Evolutionary conservation across 2,113 vertebrate species (phyloP).

Genomic region (Gasterosteus nipponicus): DNA sequence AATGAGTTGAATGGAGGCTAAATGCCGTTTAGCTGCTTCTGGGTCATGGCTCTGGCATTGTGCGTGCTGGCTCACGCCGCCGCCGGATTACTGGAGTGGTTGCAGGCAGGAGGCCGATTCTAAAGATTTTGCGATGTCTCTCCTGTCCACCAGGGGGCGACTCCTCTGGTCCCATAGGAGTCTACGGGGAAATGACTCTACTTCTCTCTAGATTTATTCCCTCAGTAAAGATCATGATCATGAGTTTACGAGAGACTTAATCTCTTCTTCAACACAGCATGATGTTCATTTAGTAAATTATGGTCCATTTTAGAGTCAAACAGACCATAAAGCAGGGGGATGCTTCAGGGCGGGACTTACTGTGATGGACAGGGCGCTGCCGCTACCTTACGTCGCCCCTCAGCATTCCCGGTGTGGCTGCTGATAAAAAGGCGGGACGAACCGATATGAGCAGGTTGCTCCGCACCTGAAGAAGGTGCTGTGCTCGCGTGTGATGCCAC

Average conservation of each 20-base stretch:
- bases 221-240: too few relatives aligned
- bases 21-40: not conserved
- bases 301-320: not conserved
- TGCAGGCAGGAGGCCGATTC: not conserved
- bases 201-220: too few relatives aligned
- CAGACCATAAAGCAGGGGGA: not conserved
- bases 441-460: not conserved
- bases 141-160: not conserved
- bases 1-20: not conserved
- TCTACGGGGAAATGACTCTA: too few relatives aligned
- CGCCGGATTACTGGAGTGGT: not conserved
- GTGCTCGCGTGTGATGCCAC: constrained; percentile 12
- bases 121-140: not conserved
- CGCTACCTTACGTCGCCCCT: not conserved
- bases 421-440: not conserved
- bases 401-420: too few relatives aligned
- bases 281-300: too few relatives aligned
- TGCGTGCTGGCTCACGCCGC: not conserved
- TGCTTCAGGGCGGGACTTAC: not conserved
- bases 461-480: too few relatives aligned
- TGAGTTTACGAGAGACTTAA: too few relatives aligned
- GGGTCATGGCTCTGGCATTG: not conserved
- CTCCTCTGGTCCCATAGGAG: not conserved
- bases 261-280: too few relatives aligned
- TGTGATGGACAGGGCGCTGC: not conserved